Evolutionary conservation across 2,797 vertebrate species (phyloP).

Genomic region (Eulemur mongoz): DNA sequence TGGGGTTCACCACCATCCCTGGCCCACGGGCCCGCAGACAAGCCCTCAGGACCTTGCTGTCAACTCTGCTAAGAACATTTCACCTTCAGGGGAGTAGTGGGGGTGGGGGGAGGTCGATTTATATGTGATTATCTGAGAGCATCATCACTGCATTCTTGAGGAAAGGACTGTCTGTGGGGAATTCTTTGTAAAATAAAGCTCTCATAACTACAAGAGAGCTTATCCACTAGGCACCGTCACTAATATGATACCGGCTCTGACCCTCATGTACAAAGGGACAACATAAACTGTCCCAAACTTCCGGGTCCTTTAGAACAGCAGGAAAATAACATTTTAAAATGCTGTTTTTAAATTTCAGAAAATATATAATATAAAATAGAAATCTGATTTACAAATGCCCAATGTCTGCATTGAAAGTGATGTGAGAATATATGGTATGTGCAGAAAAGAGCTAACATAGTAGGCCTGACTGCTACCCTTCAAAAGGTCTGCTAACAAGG

Average conservation of each 20-base stretch:
- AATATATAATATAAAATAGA: not conserved
- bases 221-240: not conserved
- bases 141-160: not conserved
- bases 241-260: not conserved
- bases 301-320: not conserved
- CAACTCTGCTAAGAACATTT: not conserved
- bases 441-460: not conserved
- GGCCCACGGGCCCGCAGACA: no score
- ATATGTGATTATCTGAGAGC: not conserved
- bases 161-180: not conserved
- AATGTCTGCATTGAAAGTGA: not conserved
- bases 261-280: not conserved
- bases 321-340: not conserved
- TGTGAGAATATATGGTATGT: not conserved
- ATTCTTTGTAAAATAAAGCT: not conserved
- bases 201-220: not conserved
- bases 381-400: not conserved
- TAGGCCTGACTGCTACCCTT: not conserved
- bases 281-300: not conserved
- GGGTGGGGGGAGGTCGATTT: fast-evolving
- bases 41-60: not conserved
- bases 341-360: not conserved
- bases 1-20: fast-evolving
- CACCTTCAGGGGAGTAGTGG: not conserved
- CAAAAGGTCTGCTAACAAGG: not conserved